Conservation (phyloP, 2,113 vertebrate species). For the Oryzias melastigma region DNA sequence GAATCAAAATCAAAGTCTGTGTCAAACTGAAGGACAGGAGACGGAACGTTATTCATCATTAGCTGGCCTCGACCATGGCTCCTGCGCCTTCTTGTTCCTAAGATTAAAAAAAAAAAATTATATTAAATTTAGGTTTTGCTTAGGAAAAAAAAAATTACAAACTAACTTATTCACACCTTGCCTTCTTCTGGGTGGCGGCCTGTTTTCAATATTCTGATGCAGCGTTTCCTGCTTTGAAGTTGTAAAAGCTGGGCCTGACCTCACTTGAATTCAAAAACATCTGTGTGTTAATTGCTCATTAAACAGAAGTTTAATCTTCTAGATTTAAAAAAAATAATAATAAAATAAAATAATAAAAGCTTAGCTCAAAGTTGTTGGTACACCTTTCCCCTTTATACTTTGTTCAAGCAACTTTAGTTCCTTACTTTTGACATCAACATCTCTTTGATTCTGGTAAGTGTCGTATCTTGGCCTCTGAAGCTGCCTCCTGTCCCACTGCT, state of each 20-base stretch:
- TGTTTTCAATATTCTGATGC: conserved; percentile 81
- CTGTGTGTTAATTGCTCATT: neutral
- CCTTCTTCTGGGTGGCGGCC: conserved; percentile 83
- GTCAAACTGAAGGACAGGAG: conserved; percentile 91
- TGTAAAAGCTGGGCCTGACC: conserved; percentile 61
- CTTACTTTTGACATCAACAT: conserved; percentile 51
- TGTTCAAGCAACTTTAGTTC: neutral
- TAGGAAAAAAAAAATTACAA: neutral
- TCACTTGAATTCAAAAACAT: conserved; percentile 22
- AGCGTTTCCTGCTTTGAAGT: conserved; percentile 66
- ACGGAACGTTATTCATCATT: conserved; percentile 78
- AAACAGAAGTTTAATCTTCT: neutral
- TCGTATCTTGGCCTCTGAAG: conserved; percentile 61
- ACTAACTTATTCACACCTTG: conserved; percentile 74
- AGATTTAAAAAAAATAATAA: too few species aligned
- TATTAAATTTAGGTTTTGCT: neutral
- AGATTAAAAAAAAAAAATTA: neutral
- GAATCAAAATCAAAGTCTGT: conserved; percentile 97
- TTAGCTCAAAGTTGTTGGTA: too few species aligned
- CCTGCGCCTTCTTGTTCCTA: conserved; percentile 85
- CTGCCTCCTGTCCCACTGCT: conserved; percentile 63
- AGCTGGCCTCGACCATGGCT: conserved; percentile 88
- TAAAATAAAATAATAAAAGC: too few species aligned
- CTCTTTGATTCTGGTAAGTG: conserved; percentile 33
- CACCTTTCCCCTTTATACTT: neutral